A percentile compares a stretch with the other conserved stretches of the same genome.
Evolutionary conservation across 2,888 invertebrate genomes (phyloP).

Genomic region (Panopea generosa): DNA sequence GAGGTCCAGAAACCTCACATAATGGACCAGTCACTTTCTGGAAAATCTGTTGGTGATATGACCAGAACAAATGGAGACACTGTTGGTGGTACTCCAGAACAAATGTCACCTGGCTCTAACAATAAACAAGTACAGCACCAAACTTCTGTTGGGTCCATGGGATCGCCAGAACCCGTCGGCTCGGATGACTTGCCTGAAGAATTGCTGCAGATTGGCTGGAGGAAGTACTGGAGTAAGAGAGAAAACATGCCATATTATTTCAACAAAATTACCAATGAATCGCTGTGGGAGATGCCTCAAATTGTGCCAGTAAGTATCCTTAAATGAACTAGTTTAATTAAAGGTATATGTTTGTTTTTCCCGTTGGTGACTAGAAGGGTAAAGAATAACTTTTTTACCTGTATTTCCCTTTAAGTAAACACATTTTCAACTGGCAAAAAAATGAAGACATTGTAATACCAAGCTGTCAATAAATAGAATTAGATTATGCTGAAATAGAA

Average conservation of each 20-base stretch:
- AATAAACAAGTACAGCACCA: slow-evolving; percentile 30
- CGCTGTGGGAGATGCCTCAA: slow-evolving; percentile 98
- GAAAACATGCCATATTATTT: slow-evolving; percentile 98
- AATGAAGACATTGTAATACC: too few species aligned
- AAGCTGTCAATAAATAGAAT: too few species aligned
- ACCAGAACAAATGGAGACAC: slow-evolving; percentile 26
- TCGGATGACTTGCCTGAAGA: slow-evolving; percentile 88
- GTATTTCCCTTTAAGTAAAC: too few species aligned
- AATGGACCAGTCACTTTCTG: neutral
- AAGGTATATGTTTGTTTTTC: too few species aligned
- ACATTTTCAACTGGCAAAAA: too few species aligned
- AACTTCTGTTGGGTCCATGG: slow-evolving; percentile 46
- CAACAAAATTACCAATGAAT: slow-evolving; percentile 97
- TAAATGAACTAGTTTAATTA: too few species aligned
- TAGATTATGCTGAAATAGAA: too few species aligned
- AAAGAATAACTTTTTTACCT: too few species aligned
- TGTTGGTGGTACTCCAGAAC: too few species aligned
- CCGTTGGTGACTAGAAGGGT: too few species aligned
- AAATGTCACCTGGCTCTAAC: too few species aligned
- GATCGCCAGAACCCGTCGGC: slow-evolving; percentile 67
- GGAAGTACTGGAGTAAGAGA: slow-evolving; percentile 98
- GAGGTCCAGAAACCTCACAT: slow-evolving; percentile 32
- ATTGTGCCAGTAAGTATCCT: slow-evolving; percentile 80
- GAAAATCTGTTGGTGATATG: neutral
- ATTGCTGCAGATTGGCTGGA: slow-evolving; percentile 95